Percentiles rank a stretch among this genome's conserved stretches.
Conservation (phyloP, 2,888 invertebrate genomes). For the Rutpela maculata region DNA sequence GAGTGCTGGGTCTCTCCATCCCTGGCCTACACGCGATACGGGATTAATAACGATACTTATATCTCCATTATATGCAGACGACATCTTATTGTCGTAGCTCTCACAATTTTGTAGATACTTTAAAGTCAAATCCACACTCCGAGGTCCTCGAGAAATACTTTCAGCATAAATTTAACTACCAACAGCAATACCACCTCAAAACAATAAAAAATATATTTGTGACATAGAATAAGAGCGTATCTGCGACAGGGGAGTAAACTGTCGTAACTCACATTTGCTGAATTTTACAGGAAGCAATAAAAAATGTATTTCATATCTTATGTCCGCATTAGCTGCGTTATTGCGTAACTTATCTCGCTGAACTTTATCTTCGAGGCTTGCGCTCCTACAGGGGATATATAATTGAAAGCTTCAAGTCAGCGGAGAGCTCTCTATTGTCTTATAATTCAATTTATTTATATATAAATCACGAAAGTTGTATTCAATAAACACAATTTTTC, state of each 20-base stretch:
- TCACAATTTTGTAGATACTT: constrained; percentile 29
- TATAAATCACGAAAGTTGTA: too few relatives aligned
- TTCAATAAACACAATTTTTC: too few relatives aligned
- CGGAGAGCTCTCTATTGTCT: too few relatives aligned
- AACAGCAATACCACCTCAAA: not conserved
- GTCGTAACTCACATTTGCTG: not conserved
- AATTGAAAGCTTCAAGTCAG: not conserved
- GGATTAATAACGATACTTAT: constrained; percentile 67
- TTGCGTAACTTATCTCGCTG: not conserved
- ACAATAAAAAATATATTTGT: constrained; percentile 7
- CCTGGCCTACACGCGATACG: constrained; percentile 60
- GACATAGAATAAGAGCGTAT: not conserved
- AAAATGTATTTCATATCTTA: constrained; percentile 3
- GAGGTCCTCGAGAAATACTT: not conserved
- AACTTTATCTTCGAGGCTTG: not conserved
- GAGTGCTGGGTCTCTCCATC: constrained; percentile 53
- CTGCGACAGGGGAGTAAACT: not conserved
- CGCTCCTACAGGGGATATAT: not conserved
- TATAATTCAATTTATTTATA: too few relatives aligned
- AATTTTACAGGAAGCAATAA: constrained; percentile 4
- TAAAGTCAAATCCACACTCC: constrained; percentile 15
- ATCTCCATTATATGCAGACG: constrained; percentile 65
- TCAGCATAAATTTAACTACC: constrained; percentile 1
- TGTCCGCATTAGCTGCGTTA: not conserved
- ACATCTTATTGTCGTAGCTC: constrained; percentile 61